These are phyloP conservation scores for Tiliacea aurago DNA, from an alignment of 2,888 invertebrate species.

Conservation along the genomic window DNA sequence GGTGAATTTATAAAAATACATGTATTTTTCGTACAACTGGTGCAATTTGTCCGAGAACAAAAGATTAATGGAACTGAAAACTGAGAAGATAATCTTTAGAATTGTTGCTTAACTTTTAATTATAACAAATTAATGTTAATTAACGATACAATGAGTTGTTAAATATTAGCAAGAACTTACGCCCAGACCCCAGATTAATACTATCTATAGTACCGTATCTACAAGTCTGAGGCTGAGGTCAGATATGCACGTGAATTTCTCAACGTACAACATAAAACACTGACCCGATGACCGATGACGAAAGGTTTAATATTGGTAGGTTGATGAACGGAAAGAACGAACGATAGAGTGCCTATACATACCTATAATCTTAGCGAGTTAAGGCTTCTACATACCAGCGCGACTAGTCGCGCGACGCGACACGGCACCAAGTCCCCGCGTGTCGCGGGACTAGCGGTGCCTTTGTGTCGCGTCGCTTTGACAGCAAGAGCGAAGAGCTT, in stretches of 20 bases:
- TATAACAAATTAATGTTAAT: not conserved
- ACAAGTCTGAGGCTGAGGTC: conserved; percentile 24
- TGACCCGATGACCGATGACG: conserved; percentile 36
- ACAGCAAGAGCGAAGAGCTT: conserved; percentile 64
- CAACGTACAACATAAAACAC: conserved; percentile 21
- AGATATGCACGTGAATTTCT: conserved; percentile 32
- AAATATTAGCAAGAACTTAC: not conserved
- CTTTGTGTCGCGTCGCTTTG: too few species aligned
- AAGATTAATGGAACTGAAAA: conserved; percentile 13
- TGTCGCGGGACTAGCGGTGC: too few species aligned
- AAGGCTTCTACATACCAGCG: too few species aligned
- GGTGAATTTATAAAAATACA: not conserved
- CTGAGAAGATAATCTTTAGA: conserved; percentile 19
- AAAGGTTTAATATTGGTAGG: conserved; percentile 16
- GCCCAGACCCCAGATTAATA: not conserved
- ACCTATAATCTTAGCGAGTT: conserved; percentile 21
- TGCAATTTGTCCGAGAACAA: not conserved
- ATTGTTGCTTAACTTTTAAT: conserved; percentile 5
- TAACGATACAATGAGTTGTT: conserved; percentile 33
- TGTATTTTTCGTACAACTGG: not conserved
- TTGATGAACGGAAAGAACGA: conserved; percentile 15
- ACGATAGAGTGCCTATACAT: not conserved
- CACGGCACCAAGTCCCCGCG: too few species aligned
- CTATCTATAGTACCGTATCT: not conserved
- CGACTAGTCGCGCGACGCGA: too few species aligned